phyloP scores from a whole-genome alignment of 2,888 invertebrate species.

The Bugulina stolonifera region DNA sequence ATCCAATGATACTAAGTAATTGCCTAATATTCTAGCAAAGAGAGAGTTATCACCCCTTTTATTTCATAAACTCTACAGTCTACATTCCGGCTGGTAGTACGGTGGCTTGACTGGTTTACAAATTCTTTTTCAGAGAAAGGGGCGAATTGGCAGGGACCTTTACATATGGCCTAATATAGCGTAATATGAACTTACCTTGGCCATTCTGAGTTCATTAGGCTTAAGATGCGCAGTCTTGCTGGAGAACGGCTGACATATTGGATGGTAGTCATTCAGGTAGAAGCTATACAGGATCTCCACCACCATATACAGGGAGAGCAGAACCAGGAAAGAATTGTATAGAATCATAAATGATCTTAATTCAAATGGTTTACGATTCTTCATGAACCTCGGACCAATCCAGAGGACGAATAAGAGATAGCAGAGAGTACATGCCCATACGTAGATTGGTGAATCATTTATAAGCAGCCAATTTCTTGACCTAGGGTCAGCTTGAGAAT shows the following conservation, averaged over 20 bases:
- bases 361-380: conserved; percentile 67
- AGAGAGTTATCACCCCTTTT: too few relatives aligned
- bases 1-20: too few relatives aligned
- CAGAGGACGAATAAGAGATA: conserved; percentile 58
- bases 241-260: conserved; percentile 21
- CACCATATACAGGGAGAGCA: conserved; percentile 76
- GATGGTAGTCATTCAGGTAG: conserved; percentile 24
- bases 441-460: conserved; percentile 41
- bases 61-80: too few relatives aligned
- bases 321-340: conserved; percentile 78
- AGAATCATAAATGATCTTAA: conserved; percentile 71
- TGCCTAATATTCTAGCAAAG: too few relatives aligned
- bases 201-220: conserved; percentile 7
- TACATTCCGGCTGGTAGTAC: too few relatives aligned
- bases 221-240: background rate
- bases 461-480: conserved; percentile 47
- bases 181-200: background rate
- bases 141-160: too few relatives aligned
- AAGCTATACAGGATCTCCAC: conserved; percentile 59
- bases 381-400: conserved; percentile 76
- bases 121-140: too few relatives aligned
- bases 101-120: too few relatives aligned
- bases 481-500: conserved; percentile 40
- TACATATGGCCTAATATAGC: too few relatives aligned
- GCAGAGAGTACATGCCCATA: conserved; percentile 40